Base-by-base conservation (phyloP, 1,140 invertebrate species). In the Zaprionus davidi region DNA sequence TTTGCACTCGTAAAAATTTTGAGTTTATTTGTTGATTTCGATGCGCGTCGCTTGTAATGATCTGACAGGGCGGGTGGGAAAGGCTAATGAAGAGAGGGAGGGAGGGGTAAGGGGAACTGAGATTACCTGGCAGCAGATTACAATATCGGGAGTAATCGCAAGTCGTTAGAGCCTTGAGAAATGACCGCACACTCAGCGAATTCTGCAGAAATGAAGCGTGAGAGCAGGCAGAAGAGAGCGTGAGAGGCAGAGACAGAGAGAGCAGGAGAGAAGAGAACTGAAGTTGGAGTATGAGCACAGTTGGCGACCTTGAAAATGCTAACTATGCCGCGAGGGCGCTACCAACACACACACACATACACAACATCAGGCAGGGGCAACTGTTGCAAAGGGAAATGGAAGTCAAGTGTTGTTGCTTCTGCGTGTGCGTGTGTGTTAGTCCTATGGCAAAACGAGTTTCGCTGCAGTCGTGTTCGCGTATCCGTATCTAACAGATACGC, bases 261-360 rank as follows among this genome's bases (percentile, higher is more conserved):
- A 41, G 46, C 11, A 26, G 31, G 17, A 53, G 55, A 31, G 44
- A 53, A 13, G 34, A 17, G 41, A n/a, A n/a, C 15, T n/a, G 6
- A 36, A 53, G 62, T 53, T 28, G 20, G 46, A 56, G 58, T 51
- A 51, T 51, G 7, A 56, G 66, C 53, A 13, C 41, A 73, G 64
- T 28, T 38, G 57, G 46, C 81, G 83, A 88, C 83, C 83, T 87
- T 87, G 83, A 87, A 87, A 88, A 81, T 64, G 76, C 84, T 87
- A 86, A 87, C 83, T 87, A 87, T 86, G 83, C 81, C 83, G 84
- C 70, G 84, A 78, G 51, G 79, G 83, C 84, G 84, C 83, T 88
- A 71, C 77, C 67, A 34, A 63, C 17, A 15, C 28, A n/a, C 12
- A 44, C 46, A 68, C 20, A 46, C n/a, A 46, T 31, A 51, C 31